A percentile compares a stretch with the other conserved stretches of the same genome.
Conservation (phyloP, 1,140 invertebrate genomes). For the Mamestra configurata region DNA sequence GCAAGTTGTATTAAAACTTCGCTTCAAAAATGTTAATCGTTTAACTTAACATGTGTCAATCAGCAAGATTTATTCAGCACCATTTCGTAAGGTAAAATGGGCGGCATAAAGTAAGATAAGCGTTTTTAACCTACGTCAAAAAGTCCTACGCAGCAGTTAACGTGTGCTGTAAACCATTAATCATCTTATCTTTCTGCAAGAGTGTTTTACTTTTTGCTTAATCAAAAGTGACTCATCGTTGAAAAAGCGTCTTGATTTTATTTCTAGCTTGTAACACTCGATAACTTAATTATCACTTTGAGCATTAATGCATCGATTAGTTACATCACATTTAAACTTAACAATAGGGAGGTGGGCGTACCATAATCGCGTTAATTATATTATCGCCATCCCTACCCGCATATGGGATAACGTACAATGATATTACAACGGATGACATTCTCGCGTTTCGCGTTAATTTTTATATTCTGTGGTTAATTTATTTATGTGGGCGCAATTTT, state of each 20-base stretch:
- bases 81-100: conserved; percentile 35
- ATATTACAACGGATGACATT: conserved; percentile 46
- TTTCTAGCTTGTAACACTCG: conserved; percentile 7
- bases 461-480: conserved; percentile 53
- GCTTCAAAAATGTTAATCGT: neutral
- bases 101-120: conserved; percentile 18
- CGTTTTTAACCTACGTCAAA: conserved; percentile 38
- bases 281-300: conserved; percentile 47
- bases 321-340: conserved; percentile 54
- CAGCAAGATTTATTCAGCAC: conserved; percentile 19
- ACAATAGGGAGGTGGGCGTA: conserved; percentile 66
- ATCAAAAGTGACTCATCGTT: conserved; percentile 23
- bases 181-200: conserved; percentile 36
- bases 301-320: conserved; percentile 58
- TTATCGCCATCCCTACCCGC: conserved; percentile 62
- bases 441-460: conserved; percentile 49
- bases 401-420: conserved; percentile 61
- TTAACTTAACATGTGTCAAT: conserved; percentile 59
- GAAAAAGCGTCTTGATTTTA: neutral
- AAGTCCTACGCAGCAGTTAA: conserved; percentile 38
- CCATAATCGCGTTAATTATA: conserved; percentile 69
- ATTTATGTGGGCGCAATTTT: conserved; percentile 55
- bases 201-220: conserved; percentile 28
- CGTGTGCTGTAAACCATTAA: conserved; percentile 35
- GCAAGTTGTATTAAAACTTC: too few species aligned